A percentile compares a stretch with the other conserved stretches of the same genome.
Evolutionary conservation across 2,888 invertebrate species (phyloP).

Genomic region (Sarcophaga variegata): DNA sequence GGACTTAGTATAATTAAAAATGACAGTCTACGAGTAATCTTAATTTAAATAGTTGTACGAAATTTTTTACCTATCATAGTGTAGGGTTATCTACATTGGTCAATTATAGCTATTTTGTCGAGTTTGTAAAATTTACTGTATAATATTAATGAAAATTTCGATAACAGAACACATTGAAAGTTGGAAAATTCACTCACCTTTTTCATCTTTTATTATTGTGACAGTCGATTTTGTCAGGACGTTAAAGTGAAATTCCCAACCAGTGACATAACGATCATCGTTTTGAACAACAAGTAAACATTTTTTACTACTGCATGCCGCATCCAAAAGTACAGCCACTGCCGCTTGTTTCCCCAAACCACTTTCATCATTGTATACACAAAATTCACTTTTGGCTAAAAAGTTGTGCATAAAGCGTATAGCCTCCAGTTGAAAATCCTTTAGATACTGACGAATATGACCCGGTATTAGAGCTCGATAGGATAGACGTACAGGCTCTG

Average conservation of each 20-base stretch:
- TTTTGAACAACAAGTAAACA: constrained; percentile 78
- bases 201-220: constrained; percentile 74
- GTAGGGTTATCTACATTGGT: too few species aligned
- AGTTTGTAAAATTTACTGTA: too few species aligned
- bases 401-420: constrained; percentile 78
- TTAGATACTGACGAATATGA: constrained; percentile 77
- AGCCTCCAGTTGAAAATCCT: constrained; percentile 78
- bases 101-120: too few species aligned
- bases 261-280: constrained; percentile 76
- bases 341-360: constrained; percentile 79
- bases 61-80: too few species aligned
- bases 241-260: constrained; percentile 80
- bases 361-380: constrained; percentile 80
- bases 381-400: constrained; percentile 76
- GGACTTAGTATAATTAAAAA: too few species aligned
- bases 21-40: too few species aligned
- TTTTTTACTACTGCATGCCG: constrained; percentile 73
- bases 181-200: constrained; percentile 70
- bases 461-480: constrained; percentile 74
- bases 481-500: constrained; percentile 75
- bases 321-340: constrained; percentile 76
- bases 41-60: too few species aligned
- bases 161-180: too few species aligned
- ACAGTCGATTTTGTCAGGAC: constrained; percentile 75
- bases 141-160: too few species aligned